Evolutionary conservation across 2,113 vertebrate genomes (phyloP), one percentile per base, ranked within the genome.

Genomic region (Syngnathus typhle): DNA sequence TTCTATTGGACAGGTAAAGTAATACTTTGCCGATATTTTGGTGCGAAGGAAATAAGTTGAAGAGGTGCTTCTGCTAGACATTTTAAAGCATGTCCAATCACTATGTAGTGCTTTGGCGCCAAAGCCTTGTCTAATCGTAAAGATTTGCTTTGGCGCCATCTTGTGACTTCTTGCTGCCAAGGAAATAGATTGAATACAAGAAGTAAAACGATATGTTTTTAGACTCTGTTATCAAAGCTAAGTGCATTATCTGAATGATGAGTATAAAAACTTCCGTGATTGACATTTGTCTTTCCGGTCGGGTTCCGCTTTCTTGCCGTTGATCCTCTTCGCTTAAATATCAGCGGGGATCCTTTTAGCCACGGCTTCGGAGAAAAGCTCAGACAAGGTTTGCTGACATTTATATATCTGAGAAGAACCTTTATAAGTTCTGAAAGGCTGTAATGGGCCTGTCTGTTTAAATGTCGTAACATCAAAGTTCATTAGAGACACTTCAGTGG

Each of bases 371-470:
- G 78, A 69, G 78, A 61, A 78, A 84, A 80, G 68, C 75, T 76
- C 74, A 62, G 16, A 68, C 69, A 51, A 70, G 23, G 59, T 38
- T 74, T 41, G 74, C 67, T 87, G 85, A 89, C 84, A 88, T 89
- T 89, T 84, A 84, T 83, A 82, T 78, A 81, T 82, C 80, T 83
- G 82, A 78, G 80, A 82, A 80, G 82, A 87, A 85, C 87, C 84
- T 85, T 87, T 88, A 68, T 81, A 75, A 84, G 82, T 86, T 76
- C 83, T 83, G 81, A 86, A 78, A 81, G 71, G 81, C 73, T 76
- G 70, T 82, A 75, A 75, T 23, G 63, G 61, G 59, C 72, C 72
- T 73, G 77, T 66, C 77, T 84, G 82, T 81, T 85, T 78, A 89
- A 89, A 89, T 85, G 87, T 85, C 80, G 70, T 85, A 83, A 85